Percentiles rank a stretch among this genome's conserved stretches.
These are phyloP conservation scores for Poeciliopsis turneri DNA, from an alignment of 2,797 vertebrate species.

Conservation along the genomic window DNA sequence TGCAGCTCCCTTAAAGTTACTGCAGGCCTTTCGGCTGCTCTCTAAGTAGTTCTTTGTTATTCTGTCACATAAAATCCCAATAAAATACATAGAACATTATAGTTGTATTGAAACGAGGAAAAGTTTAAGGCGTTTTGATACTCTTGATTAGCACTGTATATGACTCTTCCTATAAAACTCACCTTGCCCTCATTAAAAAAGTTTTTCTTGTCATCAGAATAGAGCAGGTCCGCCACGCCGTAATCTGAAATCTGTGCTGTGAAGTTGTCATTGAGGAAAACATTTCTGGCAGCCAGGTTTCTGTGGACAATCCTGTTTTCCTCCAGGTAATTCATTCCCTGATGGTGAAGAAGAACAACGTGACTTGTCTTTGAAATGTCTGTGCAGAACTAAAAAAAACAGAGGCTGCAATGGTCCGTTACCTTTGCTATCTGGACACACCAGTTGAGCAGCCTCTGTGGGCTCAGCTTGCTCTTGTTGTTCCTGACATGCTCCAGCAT, in stretches of 20 bases:
- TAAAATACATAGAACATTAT: background rate
- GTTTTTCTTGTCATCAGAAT: constrained; percentile 93
- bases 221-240: constrained; percentile 90
- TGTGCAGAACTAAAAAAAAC: background rate
- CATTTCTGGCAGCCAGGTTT: constrained; percentile 93
- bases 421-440: constrained; percentile 98
- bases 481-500: constrained; percentile 89
- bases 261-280: constrained; percentile 91
- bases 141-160: background rate
- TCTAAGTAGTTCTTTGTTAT: background rate
- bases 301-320: constrained; percentile 94
- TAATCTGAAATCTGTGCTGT: constrained; percentile 94
- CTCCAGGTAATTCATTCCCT: constrained; percentile 98
- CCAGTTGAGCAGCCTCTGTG: constrained; percentile 96
- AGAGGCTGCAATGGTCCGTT: constrained; percentile 32
- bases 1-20: background rate
- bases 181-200: constrained; percentile 92
- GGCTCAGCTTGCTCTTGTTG: constrained; percentile 81
- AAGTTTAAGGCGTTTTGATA: background rate
- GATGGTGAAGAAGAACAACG: constrained; percentile 7
- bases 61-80: background rate
- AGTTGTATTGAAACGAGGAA: background rate
- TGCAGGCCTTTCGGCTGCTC: background rate
- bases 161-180: background rate
- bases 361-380: background rate